Conservation (phyloP, 2,113 vertebrate genomes). For the Cynocephalus volans region DNA sequence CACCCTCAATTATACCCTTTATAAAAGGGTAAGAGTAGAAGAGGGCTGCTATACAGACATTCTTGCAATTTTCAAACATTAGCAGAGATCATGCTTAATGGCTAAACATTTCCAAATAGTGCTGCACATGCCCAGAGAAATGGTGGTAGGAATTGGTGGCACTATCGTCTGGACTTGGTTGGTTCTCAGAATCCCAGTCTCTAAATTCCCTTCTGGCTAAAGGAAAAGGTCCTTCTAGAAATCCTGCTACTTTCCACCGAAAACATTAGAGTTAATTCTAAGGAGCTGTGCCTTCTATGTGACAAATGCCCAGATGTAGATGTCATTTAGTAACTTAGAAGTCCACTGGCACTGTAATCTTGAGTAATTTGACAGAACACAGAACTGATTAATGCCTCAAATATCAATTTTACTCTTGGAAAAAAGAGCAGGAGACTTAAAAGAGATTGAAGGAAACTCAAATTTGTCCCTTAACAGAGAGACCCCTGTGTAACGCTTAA, state of each 20-base stretch:
- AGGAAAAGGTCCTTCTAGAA: not conserved
- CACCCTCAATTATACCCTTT: not conserved
- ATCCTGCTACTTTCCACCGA: not conserved
- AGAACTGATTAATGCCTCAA: not conserved
- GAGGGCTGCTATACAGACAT: not conserved
- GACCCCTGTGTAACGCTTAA: not conserved
- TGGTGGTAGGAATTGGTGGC: not conserved
- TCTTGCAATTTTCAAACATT: not conserved
- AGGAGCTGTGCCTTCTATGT: not conserved
- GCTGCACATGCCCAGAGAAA: not conserved
- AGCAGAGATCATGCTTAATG: not conserved
- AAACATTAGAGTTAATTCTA: not conserved
- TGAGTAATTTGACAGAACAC: no score
- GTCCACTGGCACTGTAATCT: accelerated
- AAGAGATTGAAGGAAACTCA: not conserved
- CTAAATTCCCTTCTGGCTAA: not conserved
- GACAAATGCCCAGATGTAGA: no score
- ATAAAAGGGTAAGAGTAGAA: not conserved
- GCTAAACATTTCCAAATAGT: not conserved
- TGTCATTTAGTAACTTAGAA: not conserved
- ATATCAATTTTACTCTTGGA: not conserved
- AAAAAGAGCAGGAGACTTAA: not conserved
- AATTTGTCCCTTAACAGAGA: not conserved
- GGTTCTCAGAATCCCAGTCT: not conserved
- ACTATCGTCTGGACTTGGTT: not conserved